Conservation (phyloP, 2,888 invertebrate genomes). For the Phrixothrix hirtus region DNA sequence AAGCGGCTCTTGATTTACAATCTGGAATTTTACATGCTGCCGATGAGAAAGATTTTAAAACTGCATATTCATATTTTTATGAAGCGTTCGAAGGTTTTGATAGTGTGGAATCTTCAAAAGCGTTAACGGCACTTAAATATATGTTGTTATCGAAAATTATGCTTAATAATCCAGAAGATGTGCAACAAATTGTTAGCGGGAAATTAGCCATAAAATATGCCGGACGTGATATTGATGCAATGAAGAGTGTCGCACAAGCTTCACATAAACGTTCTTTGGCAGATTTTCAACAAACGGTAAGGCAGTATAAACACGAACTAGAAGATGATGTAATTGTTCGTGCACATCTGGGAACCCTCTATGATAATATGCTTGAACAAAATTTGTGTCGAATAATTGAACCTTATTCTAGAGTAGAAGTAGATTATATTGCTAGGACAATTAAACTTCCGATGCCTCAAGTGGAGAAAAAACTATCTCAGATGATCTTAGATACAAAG, state of each 20-base stretch:
- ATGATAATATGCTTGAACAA: conserved; percentile 98
- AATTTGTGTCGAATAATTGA: conserved; percentile 98
- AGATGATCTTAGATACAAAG: conserved; percentile 99
- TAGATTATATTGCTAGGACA: conserved; percentile 86
- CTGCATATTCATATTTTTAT: conserved; percentile 99
- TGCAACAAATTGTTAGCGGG: conserved; percentile 91
- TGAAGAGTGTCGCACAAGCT: conserved; percentile 95
- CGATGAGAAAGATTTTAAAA: conserved; percentile 99
- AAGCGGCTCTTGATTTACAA: conserved; percentile 95
- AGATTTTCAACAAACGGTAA: conserved; percentile 90
- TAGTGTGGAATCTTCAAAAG: conserved; percentile 89
- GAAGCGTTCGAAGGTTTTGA: conserved; percentile 99
- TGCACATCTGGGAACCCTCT: conserved; percentile 94
- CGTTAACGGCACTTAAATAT: conserved; percentile 95
- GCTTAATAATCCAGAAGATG: conserved; percentile 96
- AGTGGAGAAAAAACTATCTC: conserved; percentile 98
- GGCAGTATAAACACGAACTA: conserved; percentile 83
- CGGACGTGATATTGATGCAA: conserved; percentile 94
- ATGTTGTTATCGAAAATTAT: conserved; percentile 99
- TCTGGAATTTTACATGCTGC: conserved; percentile 98
- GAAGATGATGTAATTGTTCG: conserved; percentile 96
- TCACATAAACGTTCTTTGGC: conserved; percentile 96
- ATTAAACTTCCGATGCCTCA: conserved; percentile 87
- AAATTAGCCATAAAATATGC: conserved; percentile 97
- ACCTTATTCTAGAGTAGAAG: conserved; percentile 96